A percentile compares a stretch with the other conserved stretches of the same genome.
Evolutionary conservation across 2,797 vertebrate species (phyloP).

Genomic region (Semaprochilodus insignis): DNA sequence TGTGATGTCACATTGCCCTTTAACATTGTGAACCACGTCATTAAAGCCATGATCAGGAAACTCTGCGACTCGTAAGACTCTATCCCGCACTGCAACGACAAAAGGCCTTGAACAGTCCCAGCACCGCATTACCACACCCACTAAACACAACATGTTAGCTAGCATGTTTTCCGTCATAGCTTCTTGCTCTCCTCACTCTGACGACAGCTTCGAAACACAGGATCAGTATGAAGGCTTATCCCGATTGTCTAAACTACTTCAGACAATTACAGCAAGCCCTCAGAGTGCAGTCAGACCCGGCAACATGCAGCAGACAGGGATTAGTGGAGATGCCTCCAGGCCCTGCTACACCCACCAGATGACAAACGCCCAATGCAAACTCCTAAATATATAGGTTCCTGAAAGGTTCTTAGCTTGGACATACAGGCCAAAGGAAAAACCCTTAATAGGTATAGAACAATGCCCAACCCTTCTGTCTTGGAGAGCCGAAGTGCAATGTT

Average conservation of each 20-base stretch:
- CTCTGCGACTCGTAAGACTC: not conserved
- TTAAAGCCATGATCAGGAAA: constrained; percentile 29
- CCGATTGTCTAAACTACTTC: constrained; percentile 79
- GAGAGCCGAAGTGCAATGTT: too few species aligned
- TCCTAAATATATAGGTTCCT: not conserved
- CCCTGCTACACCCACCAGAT: constrained; percentile 41
- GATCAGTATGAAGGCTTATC: constrained; percentile 74
- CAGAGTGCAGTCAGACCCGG: constrained; percentile 70
- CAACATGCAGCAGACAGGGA: constrained; percentile 58
- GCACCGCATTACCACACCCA: not conserved
- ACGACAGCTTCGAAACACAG: constrained; percentile 75
- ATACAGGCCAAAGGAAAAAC: not conserved
- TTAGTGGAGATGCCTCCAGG: constrained; percentile 56
- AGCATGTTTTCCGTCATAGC: not conserved
- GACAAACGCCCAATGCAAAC: constrained; percentile 12
- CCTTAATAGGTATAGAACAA: too few species aligned
- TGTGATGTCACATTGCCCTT: constrained; percentile 43
- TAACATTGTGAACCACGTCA: constrained; percentile 48
- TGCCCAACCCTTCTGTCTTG: too few species aligned
- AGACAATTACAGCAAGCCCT: constrained; percentile 74
- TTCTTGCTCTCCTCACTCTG: constrained; percentile 52
- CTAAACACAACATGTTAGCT: not conserved
- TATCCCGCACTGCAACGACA: not conserved
- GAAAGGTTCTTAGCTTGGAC: not conserved
- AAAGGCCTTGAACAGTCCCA: not conserved